These are phyloP conservation scores for Patiria pectinifera DNA, from an alignment of 53 echinoderm and acorn worm genomes.

Conservation along the genomic window DNA sequence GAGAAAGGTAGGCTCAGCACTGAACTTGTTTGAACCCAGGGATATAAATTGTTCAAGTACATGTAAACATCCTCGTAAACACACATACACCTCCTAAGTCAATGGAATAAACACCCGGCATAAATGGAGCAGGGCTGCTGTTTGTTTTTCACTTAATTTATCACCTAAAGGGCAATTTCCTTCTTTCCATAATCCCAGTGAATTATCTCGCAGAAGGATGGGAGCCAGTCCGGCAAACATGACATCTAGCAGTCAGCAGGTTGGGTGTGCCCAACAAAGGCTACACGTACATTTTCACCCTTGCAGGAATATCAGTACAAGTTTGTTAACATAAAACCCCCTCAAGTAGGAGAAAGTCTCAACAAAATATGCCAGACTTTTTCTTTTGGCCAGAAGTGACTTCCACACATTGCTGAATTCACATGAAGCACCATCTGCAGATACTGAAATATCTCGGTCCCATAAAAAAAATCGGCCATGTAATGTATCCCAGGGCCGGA, in stretches of 20 bases:
- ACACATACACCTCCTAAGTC: slow-evolving; percentile 48
- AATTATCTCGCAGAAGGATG: slow-evolving; percentile 4
- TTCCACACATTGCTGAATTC: not conserved
- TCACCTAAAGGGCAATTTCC: slow-evolving; percentile 50
- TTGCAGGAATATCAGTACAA: not conserved
- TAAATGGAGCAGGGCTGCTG: slow-evolving; percentile 30
- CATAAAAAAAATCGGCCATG: not conserved
- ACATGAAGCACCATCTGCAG: not conserved
- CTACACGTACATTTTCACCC: not conserved
- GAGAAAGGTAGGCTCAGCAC: not conserved
- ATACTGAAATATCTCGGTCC: not conserved
- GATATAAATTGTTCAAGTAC: slow-evolving; percentile 64
- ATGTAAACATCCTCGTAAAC: slow-evolving; percentile 63
- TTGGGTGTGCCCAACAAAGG: not conserved
- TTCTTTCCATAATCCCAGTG: slow-evolving; percentile 26
- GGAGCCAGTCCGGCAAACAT: not conserved
- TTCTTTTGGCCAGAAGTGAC: too few relatives aligned
- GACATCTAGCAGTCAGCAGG: not conserved
- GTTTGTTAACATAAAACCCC: too few relatives aligned
- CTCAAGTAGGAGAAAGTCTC: too few relatives aligned
- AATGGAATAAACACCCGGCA: slow-evolving; percentile 54
- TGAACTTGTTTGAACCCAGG: slow-evolving; percentile 56
- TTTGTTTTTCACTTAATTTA: slow-evolving; percentile 59
- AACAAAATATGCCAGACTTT: too few relatives aligned
- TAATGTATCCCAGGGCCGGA: not conserved